These are phyloP conservation scores for Cylas formicarius DNA, from an alignment of 1,140 invertebrate genomes.

Conservation along the genomic window DNA sequence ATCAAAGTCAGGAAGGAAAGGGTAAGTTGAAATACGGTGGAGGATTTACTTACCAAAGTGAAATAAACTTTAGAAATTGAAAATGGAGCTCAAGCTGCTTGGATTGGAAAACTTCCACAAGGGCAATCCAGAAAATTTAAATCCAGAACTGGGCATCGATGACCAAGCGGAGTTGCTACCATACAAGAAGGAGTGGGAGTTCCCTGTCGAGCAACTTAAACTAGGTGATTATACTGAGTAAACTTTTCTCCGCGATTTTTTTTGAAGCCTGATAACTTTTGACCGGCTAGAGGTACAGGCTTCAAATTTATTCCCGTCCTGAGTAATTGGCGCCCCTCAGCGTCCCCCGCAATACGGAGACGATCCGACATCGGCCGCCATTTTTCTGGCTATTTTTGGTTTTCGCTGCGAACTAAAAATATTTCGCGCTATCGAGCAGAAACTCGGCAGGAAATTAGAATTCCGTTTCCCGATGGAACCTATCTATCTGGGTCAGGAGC, in stretches of 20 bases:
- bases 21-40: no score
- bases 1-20: slow-evolving; percentile 54
- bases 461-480: no score
- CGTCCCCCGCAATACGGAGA: no score
- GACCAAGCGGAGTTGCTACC: slow-evolving; percentile 88
- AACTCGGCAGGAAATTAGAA: no score
- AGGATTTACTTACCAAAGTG: slow-evolving; percentile 2
- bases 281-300: background rate
- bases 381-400: no score
- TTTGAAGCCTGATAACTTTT: background rate
- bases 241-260: background rate
- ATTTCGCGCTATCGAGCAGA: no score
- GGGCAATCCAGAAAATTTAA: slow-evolving; percentile 71
- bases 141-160: slow-evolving; percentile 79
- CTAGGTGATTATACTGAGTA: slow-evolving; percentile 54
- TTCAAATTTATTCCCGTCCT: no score
- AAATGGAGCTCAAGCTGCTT: slow-evolving; percentile 54
- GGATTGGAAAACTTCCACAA: slow-evolving; percentile 71
- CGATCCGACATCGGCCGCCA: no score
- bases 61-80: slow-evolving; percentile 45
- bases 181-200: slow-evolving; percentile 86
- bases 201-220: slow-evolving; percentile 75
- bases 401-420: no score
- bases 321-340: background rate
- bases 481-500: no score